Conservation (phyloP, 2,888 invertebrate species). For the Apotomis betuletana region DNA sequence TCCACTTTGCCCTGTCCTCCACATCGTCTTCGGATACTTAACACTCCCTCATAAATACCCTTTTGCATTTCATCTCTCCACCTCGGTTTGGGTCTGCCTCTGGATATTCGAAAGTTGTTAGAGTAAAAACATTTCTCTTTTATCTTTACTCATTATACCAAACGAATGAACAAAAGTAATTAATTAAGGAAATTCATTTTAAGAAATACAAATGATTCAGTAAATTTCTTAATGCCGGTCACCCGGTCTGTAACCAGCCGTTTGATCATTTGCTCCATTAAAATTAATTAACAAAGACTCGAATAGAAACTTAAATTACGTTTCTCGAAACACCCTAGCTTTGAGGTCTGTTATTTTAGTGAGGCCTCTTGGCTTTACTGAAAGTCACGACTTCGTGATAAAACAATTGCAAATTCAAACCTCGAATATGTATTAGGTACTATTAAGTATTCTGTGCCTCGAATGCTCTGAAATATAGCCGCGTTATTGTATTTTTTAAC, state of each 20-base stretch:
- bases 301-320: conserved; percentile 21
- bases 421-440: background rate
- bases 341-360: conserved; percentile 17
- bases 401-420: conserved; percentile 1
- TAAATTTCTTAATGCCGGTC: conserved; percentile 20
- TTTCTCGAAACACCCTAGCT: conserved; percentile 11
- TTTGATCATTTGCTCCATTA: conserved; percentile 33
- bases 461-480: no score
- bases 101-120: background rate
- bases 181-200: conserved; percentile 29
- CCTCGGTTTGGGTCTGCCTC: no score
- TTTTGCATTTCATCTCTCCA: no score
- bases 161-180: conserved; percentile 10
- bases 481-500: no score
- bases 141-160: background rate
- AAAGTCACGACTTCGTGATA: background rate
- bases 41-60: no score
- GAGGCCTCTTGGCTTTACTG: background rate
- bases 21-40: no score
- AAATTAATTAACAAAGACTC: conserved; percentile 33
- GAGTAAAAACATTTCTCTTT: background rate
- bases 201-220: conserved; percentile 37
- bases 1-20: no score
- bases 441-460: no score
- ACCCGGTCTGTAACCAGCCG: conserved; percentile 16